These are phyloP conservation scores for Salvelinus sp. DNA, from an alignment of 2,113 vertebrate species.

Conservation along the genomic window DNA sequence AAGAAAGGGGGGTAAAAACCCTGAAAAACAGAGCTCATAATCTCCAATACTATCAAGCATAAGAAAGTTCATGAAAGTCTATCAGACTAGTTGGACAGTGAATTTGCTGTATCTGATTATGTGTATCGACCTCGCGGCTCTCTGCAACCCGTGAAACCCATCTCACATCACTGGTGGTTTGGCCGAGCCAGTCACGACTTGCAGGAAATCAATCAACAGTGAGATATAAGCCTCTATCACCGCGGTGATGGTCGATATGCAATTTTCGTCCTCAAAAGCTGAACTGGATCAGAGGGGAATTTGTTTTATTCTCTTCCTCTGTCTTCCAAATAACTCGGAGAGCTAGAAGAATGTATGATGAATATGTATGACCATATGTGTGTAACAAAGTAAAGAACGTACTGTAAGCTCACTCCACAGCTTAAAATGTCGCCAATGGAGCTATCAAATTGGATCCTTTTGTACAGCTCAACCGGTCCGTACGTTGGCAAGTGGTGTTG, in stretches of 20 bases:
- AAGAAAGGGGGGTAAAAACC: slow-evolving; percentile 8
- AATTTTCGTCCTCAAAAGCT: slow-evolving; percentile 69
- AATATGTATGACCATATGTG: slow-evolving; percentile 25
- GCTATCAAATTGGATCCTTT: too few species aligned
- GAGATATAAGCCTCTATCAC: slow-evolving; percentile 64
- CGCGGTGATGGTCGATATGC: slow-evolving; percentile 75
- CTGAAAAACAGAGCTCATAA: neutral
- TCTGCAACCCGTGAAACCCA: slow-evolving; percentile 51
- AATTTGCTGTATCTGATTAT: slow-evolving; percentile 53
- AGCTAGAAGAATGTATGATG: slow-evolving; percentile 44
- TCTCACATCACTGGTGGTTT: slow-evolving; percentile 51
- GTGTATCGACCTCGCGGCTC: slow-evolving; percentile 44
- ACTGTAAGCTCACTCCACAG: too few species aligned
- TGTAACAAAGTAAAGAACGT: too few species aligned
- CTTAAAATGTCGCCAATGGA: too few species aligned
- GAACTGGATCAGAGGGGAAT: slow-evolving; percentile 59
- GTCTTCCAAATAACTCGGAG: neutral
- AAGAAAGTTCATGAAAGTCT: slow-evolving; percentile 21
- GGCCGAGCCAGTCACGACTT: slow-evolving; percentile 40
- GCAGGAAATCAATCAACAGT: slow-evolving; percentile 66
- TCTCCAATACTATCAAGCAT: neutral
- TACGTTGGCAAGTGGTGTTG: too few species aligned
- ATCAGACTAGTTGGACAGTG: slow-evolving; percentile 33
- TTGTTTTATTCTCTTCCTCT: slow-evolving; percentile 54
- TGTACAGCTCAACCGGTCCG: too few species aligned